A percentile compares a stretch with the other conserved stretches of the same genome.
Evolutionary conservation across 2,888 invertebrate species (phyloP).

Genomic region (Chaetogeoica ovagalla): DNA sequence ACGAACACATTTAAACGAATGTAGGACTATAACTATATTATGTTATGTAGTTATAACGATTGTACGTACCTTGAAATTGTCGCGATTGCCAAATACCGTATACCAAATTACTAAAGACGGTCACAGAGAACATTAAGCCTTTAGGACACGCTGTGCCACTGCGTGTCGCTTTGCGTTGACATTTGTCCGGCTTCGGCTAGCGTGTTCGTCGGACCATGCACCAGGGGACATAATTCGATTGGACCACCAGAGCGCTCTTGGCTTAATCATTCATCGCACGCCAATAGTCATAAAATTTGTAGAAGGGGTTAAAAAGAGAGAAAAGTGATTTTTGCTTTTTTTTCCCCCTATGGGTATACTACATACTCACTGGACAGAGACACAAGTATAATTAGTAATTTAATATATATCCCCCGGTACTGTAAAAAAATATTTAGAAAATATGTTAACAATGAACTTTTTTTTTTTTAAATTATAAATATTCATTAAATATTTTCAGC

Average conservation of each 20-base stretch:
- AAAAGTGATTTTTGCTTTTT: constrained; percentile 14
- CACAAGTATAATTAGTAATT: no score
- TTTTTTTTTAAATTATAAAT: no score
- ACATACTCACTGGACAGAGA: no score
- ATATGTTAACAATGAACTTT: no score
- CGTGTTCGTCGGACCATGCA: constrained; percentile 15
- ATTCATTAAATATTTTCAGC: no score
- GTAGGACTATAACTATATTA: no score
- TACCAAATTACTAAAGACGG: not conserved
- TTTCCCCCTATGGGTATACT: no score
- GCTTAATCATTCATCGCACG: not conserved
- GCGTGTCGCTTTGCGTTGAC: constrained; percentile 11
- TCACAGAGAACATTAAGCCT: constrained; percentile 23
- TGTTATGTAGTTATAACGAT: not conserved
- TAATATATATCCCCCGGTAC: no score
- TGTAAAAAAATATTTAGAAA: no score
- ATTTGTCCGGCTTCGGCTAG: constrained; percentile 40
- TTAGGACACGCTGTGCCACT: constrained; percentile 14
- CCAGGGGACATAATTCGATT: not conserved
- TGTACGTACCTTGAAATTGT: constrained; percentile 13
- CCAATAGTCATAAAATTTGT: no score
- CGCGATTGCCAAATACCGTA: not conserved
- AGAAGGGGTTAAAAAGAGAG: no score
- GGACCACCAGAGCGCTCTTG: constrained; percentile 42
- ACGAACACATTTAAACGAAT: no score